Base-by-base conservation (phyloP, 2,797 vertebrate species). In the Xenopus petersii region DNA sequence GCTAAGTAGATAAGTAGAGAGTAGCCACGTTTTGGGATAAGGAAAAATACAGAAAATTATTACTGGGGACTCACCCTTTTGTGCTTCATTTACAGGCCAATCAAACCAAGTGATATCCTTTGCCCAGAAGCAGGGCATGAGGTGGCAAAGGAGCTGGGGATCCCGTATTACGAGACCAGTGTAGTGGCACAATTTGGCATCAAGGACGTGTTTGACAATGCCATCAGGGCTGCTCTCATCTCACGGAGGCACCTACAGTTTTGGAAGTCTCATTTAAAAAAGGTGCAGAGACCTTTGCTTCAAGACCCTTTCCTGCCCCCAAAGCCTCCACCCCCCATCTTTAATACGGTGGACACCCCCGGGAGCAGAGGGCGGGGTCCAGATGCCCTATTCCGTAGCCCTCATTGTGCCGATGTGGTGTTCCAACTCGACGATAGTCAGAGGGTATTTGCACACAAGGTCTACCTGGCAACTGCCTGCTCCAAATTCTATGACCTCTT, bases 191-290 rank as follows among this genome's bases (percentile, higher is more conserved):
- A 95, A 87, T 97, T 97, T 1, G 95, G 95, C 36, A 91, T 96
- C 74, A 97, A 97, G 85, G 95, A 96, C 8, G 95, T 97, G 65
- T 97, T 97, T 2, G 95, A 97, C 87, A 97, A 96, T 7, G 95
- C 95, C 76, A 97, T 97, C 84, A 92, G 95, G 0, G 95, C 95
- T 0, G 94, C 95, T 10, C 94, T 97, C 78, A 94, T 96, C 82
- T 95, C 95, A 12, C 93, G 95, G 12, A 93, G 95, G 6, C 95
- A 96, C 85, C 87, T 97, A 60, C 95, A 97, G 84, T 97, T 97
- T 87, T 97, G 95, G 95, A 97, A 97, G 83, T 95, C 94, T 0
- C 95, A 96, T 82, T 82, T 96, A 72, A 95, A 94, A 83, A 95
- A 92, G 73, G 94, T 95, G 79, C 94, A 95, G 82, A 90, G 91